phyloP scores from a whole-genome alignment of 1,140 invertebrate species.

The Coptotermes formosanus region DNA sequence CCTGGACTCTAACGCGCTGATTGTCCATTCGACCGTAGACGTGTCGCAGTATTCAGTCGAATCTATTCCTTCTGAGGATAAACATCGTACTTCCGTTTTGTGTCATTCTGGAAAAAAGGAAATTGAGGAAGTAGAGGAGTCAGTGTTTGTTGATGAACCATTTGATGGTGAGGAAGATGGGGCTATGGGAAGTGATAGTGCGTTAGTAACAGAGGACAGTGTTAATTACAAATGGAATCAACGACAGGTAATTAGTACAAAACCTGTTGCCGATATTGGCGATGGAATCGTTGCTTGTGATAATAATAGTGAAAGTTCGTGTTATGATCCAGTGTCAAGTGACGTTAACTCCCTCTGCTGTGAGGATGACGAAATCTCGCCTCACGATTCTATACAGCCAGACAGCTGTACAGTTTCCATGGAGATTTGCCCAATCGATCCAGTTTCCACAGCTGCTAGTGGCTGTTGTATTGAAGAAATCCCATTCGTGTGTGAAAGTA shows the following conservation, averaged over 20 bases:
- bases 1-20: too few relatives aligned
- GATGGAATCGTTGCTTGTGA: neutral
- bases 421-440: neutral
- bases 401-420: neutral
- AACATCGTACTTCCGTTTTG: neutral
- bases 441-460: neutral
- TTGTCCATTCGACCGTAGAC: neutral
- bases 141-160: neutral
- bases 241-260: neutral
- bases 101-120: conserved; percentile 12
- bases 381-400: neutral
- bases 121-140: conserved; percentile 31
- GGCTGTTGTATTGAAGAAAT: neutral
- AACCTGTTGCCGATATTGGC: neutral
- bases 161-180: neutral
- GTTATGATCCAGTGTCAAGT: neutral
- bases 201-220: neutral
- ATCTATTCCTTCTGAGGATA: neutral
- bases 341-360: neutral
- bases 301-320: neutral
- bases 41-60: neutral
- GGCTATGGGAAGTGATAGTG: neutral
- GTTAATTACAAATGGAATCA: neutral
- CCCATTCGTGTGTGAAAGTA: neutral
- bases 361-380: too few relatives aligned